Evolutionary conservation across 2,888 invertebrate genomes (phyloP).

Genomic region (Morpho helenor): DNA sequence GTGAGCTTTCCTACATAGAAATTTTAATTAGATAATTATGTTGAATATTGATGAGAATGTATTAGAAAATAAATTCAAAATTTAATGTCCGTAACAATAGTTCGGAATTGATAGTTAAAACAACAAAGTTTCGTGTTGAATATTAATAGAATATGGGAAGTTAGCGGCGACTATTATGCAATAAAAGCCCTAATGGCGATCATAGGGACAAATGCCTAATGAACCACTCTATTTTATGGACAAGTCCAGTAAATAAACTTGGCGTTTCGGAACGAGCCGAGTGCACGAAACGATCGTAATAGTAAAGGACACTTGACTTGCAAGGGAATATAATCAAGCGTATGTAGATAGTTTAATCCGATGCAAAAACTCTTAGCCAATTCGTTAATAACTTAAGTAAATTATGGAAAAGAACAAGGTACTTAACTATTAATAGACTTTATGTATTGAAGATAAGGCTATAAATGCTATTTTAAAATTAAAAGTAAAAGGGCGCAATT

Average conservation of each 20-base stretch:
- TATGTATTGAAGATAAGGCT: slow-evolving; percentile 35
- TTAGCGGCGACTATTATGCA: slow-evolving; percentile 55
- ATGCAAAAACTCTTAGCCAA: slow-evolving; percentile 39
- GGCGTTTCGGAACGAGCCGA: slow-evolving; percentile 48
- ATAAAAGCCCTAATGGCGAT: slow-evolving; percentile 51
- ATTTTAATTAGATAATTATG: slow-evolving; percentile 4
- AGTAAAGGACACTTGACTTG: slow-evolving; percentile 66
- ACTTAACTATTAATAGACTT: slow-evolving; percentile 40
- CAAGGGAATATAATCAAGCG: slow-evolving; percentile 42
- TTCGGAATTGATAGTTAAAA: slow-evolving; percentile 28
- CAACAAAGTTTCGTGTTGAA: slow-evolving; percentile 48
- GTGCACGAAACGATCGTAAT: slow-evolving; percentile 47
- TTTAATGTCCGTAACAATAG: slow-evolving; percentile 12
- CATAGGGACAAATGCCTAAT: slow-evolving; percentile 53
- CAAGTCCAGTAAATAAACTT: slow-evolving; percentile 57
- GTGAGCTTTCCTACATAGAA: not conserved
- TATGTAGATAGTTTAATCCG: slow-evolving; percentile 49
- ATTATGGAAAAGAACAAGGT: slow-evolving; percentile 39
- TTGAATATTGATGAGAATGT: slow-evolving; percentile 10
- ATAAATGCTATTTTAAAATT: slow-evolving; percentile 15
- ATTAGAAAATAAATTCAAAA: slow-evolving; percentile 19
- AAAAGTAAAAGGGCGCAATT: slow-evolving; percentile 3
- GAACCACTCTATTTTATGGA: slow-evolving; percentile 67
- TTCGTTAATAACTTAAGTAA: slow-evolving; percentile 32
- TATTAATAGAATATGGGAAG: slow-evolving; percentile 41